Evolutionary conservation across 2,113 vertebrate species (phyloP).

Genomic region (Microtus richardsoni): DNA sequence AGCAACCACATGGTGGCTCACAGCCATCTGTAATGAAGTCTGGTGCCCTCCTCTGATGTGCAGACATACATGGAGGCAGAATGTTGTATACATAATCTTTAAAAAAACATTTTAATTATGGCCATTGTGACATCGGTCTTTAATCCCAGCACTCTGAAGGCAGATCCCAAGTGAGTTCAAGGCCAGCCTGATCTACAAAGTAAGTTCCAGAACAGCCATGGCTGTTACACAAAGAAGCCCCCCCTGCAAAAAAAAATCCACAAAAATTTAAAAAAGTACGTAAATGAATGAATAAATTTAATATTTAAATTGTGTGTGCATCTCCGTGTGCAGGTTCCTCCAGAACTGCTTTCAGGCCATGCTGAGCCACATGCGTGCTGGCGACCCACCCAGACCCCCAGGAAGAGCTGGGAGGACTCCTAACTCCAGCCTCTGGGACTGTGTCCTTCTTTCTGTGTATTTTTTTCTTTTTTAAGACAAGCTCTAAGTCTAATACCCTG

Average conservation of each 20-base stretch:
- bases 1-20: too few relatives aligned
- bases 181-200: background rate
- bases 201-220: background rate
- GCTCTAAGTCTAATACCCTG: background rate
- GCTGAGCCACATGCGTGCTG: background rate
- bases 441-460: background rate
- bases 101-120: background rate
- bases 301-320: background rate
- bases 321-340: background rate
- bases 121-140: background rate
- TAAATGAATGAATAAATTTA: too few relatives aligned
- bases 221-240: background rate
- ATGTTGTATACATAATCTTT: too few relatives aligned
- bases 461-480: background rate
- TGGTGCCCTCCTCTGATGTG: too few relatives aligned
- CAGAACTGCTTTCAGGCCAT: background rate
- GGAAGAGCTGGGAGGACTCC: background rate
- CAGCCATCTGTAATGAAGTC: too few relatives aligned
- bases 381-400: background rate
- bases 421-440: background rate
- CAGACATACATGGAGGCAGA: too few relatives aligned
- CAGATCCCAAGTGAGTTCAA: background rate
- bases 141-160: background rate
- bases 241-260: too few relatives aligned
- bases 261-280: too few relatives aligned